Conservation (phyloP, 2,888 invertebrate species). For the Lutraria lutraria region DNA sequence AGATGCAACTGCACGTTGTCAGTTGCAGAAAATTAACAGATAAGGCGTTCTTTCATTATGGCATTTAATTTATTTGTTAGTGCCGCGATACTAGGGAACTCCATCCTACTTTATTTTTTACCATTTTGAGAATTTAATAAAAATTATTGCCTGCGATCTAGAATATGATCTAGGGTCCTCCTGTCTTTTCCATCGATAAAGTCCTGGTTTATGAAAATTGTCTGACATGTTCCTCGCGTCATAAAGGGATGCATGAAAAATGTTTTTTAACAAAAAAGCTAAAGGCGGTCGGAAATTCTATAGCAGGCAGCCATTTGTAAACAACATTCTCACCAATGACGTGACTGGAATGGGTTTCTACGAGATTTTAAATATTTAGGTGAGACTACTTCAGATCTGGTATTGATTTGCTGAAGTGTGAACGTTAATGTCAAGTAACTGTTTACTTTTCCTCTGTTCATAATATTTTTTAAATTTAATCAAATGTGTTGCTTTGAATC, state of each 20-base stretch:
- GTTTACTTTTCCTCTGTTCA: too few species aligned
- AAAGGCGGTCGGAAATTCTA: neutral
- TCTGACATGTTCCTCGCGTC: conserved; percentile 67
- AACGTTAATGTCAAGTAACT: too few species aligned
- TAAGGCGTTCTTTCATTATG: too few species aligned
- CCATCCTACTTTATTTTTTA: too few species aligned
- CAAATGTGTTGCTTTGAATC: too few species aligned
- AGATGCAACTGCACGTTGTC: too few species aligned
- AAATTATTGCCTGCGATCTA: conserved; percentile 74
- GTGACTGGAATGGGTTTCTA: conserved; percentile 57
- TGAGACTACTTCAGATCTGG: conserved; percentile 15
- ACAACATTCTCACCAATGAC: conserved; percentile 65
- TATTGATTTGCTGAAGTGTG: too few species aligned
- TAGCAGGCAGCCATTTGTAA: conserved; percentile 70
- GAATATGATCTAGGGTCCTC: conserved; percentile 78
- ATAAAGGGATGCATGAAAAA: neutral
- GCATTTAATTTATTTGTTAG: too few species aligned
- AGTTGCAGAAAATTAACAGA: too few species aligned
- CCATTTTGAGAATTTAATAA: neutral
- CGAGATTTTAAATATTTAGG: conserved; percentile 66
- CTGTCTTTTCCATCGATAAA: conserved; percentile 80
- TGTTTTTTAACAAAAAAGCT: neutral
- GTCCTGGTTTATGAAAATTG: conserved; percentile 71
- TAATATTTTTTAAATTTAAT: too few species aligned
- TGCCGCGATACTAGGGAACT: too few species aligned